These are phyloP conservation scores for Megaleporinus macrocephalus DNA, from an alignment of 2,113 vertebrate genomes.

Conservation along the genomic window DNA sequence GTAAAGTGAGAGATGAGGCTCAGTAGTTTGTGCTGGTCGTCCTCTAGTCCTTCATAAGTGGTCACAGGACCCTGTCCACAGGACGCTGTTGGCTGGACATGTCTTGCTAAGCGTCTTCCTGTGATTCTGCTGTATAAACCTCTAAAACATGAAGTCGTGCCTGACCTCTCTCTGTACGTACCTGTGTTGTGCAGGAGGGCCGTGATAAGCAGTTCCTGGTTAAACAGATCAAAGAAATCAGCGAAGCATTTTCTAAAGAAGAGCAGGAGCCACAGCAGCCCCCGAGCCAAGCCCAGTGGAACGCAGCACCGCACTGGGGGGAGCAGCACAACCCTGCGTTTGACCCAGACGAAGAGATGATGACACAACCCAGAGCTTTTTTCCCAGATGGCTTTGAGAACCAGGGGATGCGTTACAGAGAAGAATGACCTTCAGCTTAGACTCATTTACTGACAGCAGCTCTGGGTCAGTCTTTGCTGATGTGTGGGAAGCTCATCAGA, in stretches of 20 bases:
- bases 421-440: background rate
- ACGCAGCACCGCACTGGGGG: background rate
- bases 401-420: background rate
- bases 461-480: background rate
- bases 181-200: slow-evolving; percentile 69
- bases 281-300: background rate
- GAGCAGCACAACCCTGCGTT: slow-evolving; percentile 38
- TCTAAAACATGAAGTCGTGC: background rate
- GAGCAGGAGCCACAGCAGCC: background rate
- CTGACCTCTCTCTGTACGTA: background rate
- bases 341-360: slow-evolving; percentile 15
- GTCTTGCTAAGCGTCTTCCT: background rate
- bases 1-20: too few species aligned
- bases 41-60: too few species aligned
- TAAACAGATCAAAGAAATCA: slow-evolving; percentile 74
- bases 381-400: background rate
- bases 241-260: background rate
- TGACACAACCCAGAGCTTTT: background rate
- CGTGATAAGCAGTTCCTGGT: slow-evolving; percentile 80
- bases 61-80: too few species aligned
- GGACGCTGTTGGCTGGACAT: too few species aligned
- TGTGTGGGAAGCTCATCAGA: background rate
- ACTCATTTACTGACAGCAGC: background rate
- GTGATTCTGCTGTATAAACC: background rate
- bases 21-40: too few species aligned